These are phyloP conservation scores for Dryococelus australis DNA, from an alignment of 2,888 invertebrate species.

Conservation along the genomic window DNA sequence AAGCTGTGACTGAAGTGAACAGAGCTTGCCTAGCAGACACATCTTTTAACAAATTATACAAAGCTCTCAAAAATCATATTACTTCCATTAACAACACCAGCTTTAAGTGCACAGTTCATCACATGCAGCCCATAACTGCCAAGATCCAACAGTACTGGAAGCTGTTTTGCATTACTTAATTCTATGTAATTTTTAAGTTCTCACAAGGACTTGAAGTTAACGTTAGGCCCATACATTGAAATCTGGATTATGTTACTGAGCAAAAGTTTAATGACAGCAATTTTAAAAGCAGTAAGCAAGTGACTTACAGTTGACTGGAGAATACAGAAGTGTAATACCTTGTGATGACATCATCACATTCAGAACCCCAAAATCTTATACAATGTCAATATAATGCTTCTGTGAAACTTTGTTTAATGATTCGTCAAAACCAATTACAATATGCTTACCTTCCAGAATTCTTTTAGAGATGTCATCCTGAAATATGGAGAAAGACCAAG, in stretches of 20 bases:
- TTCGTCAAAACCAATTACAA: background rate
- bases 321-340: background rate
- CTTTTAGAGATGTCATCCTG: background rate
- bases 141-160: background rate
- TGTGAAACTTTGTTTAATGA: background rate
- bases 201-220: background rate
- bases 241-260: background rate
- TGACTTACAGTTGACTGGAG: background rate
- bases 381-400: background rate
- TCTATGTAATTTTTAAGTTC: background rate
- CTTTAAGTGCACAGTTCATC: background rate
- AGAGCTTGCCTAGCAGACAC: background rate
- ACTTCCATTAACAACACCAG: background rate
- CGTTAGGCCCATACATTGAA: background rate
- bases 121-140: background rate
- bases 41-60: background rate
- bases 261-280: background rate
- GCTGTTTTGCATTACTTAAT: background rate
- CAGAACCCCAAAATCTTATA: background rate
- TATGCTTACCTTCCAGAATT: background rate
- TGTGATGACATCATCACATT: background rate
- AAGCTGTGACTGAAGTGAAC: background rate
- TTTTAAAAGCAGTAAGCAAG: background rate
- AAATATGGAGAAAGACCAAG: background rate
- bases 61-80: background rate